phyloP scores from a whole-genome alignment of 2,113 vertebrate genomes.

The Albula goreensis region DNA sequence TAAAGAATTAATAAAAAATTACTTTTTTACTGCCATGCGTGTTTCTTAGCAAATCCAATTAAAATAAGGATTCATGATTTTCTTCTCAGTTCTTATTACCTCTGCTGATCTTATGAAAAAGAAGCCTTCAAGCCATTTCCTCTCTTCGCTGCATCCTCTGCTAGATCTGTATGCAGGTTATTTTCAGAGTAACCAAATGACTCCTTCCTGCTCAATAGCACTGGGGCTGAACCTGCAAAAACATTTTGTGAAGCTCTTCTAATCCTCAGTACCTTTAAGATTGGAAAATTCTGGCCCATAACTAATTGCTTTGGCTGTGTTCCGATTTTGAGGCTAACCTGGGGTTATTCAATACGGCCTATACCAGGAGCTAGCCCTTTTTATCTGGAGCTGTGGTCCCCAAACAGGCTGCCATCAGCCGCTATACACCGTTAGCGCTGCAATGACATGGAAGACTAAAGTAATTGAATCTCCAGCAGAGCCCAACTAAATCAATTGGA shows the following conservation, averaged over 20 bases:
- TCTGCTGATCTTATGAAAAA: neutral
- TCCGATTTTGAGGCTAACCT: conserved; percentile 54
- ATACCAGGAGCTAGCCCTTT: conserved; percentile 40
- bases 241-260: conserved; percentile 41
- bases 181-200: conserved; percentile 33
- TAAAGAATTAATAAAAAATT: neutral
- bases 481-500: conserved; percentile 55
- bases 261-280: conserved; percentile 49
- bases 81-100: neutral
- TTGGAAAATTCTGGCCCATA: conserved; percentile 57
- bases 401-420: conserved; percentile 42
- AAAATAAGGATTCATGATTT: no score
- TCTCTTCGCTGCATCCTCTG: neutral
- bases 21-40: neutral
- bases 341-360: conserved; percentile 57
- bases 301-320: conserved; percentile 58
- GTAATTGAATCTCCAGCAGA: conserved; percentile 61
- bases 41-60: neutral
- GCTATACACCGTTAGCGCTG: conserved; percentile 46
- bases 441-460: conserved; percentile 54
- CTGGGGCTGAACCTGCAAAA: conserved; percentile 19
- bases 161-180: conserved; percentile 16
- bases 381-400: conserved; percentile 44
- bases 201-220: conserved; percentile 40
- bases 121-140: neutral